Evolutionary conservation across 2,113 vertebrate species (phyloP).

Genomic region (Aspiorhynchus laticeps): DNA sequence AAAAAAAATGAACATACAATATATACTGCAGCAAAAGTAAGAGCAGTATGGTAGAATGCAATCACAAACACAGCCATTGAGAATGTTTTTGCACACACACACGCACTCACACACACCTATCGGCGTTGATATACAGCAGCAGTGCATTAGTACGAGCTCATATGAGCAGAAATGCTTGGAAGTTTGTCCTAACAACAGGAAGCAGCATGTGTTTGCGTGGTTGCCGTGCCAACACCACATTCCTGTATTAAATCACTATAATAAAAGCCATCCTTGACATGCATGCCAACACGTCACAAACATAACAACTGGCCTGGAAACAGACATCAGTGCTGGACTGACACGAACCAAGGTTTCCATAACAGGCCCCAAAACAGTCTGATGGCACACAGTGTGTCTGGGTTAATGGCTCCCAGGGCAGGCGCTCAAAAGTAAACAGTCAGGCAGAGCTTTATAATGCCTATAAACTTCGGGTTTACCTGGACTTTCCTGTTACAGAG

Average conservation of each 20-base stretch:
- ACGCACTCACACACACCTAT: slow-evolving; percentile 5
- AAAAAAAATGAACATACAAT: neutral
- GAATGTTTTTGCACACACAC: slow-evolving; percentile 15
- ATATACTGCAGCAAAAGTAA: neutral
- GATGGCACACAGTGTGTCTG: slow-evolving; percentile 36
- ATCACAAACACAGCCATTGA: neutral
- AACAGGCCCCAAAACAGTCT: slow-evolving; percentile 50
- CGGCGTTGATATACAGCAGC: slow-evolving; percentile 21
- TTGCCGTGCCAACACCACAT: slow-evolving; percentile 34
- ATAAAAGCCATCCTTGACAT: slow-evolving; percentile 31
- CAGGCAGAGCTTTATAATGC: slow-evolving; percentile 32
- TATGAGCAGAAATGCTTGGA: slow-evolving; percentile 17
- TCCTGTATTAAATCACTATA: slow-evolving; percentile 45
- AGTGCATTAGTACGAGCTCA: slow-evolving; percentile 9
- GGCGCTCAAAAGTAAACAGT: slow-evolving; percentile 37
- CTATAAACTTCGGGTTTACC: slow-evolving; percentile 39
- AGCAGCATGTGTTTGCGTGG: slow-evolving; percentile 33
- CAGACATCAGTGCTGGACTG: slow-evolving; percentile 26
- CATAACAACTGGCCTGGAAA: slow-evolving; percentile 44
- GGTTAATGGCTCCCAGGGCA: slow-evolving; percentile 42
- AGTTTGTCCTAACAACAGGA: slow-evolving; percentile 46
- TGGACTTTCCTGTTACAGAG: slow-evolving; percentile 40
- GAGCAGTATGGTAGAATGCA: neutral
- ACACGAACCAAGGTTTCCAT: slow-evolving; percentile 40
- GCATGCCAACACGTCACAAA: slow-evolving; percentile 31